Percentiles rank a stretch among this genome's conserved stretches.
These are phyloP conservation scores for Megaustenia siamemsis DNA, from an alignment of 2,888 invertebrate genomes.

Conservation along the genomic window DNA sequence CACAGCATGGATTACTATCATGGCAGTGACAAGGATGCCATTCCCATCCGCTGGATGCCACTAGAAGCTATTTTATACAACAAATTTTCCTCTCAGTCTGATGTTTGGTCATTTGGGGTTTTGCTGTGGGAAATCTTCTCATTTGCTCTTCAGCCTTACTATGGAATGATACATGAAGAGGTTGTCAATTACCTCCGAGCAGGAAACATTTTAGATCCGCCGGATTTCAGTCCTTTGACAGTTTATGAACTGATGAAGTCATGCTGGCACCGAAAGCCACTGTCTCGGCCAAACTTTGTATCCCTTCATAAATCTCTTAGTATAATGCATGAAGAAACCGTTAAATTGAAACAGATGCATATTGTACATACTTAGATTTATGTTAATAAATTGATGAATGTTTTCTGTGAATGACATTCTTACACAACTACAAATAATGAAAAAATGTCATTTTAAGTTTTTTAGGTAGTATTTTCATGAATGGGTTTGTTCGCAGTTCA, in stretches of 20 bases:
- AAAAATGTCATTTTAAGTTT: no score
- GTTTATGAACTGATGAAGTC: conserved; percentile 95
- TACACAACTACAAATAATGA: background rate
- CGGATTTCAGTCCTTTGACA: conserved; percentile 89
- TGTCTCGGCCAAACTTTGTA: conserved; percentile 89
- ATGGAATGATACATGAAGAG: conserved; percentile 97
- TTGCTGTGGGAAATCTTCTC: conserved; percentile 98
- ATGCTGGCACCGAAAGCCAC: conserved; percentile 94
- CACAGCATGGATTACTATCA: conserved; percentile 92
- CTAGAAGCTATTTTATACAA: conserved; percentile 96
- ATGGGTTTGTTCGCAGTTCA: no score
- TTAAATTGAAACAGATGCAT: conserved; percentile 33
- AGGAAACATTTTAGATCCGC: conserved; percentile 92
- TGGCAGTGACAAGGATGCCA: conserved; percentile 87
- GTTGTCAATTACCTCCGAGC: conserved; percentile 96
- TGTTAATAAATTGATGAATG: background rate
- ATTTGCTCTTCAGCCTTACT: conserved; percentile 96
- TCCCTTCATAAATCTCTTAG: conserved; percentile 81
- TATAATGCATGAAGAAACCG: conserved; percentile 81
- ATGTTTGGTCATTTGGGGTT: conserved; percentile 98
- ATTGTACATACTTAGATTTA: background rate
- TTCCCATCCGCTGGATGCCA: conserved; percentile 99
- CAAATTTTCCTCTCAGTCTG: conserved; percentile 96
- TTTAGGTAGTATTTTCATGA: no score
- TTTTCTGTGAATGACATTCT: background rate